Conservation (phyloP, 2,888 invertebrate genomes). For the Lomographa bimaculata region DNA sequence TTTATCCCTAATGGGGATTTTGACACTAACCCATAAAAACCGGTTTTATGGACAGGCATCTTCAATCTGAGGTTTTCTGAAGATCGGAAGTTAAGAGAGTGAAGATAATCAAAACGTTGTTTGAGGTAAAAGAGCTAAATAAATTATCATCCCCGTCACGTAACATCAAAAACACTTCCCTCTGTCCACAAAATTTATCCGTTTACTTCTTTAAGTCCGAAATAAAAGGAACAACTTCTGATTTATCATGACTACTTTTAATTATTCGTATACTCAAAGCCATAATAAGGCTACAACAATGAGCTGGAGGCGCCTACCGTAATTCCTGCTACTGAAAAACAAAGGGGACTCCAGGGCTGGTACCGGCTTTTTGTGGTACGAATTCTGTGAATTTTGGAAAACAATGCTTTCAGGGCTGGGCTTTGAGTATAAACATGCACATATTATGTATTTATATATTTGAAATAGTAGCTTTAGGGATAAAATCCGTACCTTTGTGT, state of each 20-base stretch:
- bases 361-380: slow-evolving; percentile 5
- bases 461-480: no score
- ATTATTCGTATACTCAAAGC: slow-evolving; percentile 23
- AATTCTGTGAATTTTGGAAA: slow-evolving; percentile 1
- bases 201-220: slow-evolving; percentile 6
- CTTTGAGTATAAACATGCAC: no score
- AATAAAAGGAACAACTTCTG: slow-evolving; percentile 15
- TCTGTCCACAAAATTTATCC: background rate
- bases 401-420: slow-evolving; percentile 6
- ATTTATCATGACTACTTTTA: slow-evolving; percentile 22
- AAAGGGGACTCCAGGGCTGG: slow-evolving; percentile 13
- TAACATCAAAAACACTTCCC: background rate
- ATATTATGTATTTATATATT: no score
- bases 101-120: no score
- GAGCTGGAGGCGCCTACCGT: slow-evolving; percentile 18
- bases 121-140: no score
- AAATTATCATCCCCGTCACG: no score
- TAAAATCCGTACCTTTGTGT: no score
- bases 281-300: slow-evolving; percentile 27
- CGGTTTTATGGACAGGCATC: no score
- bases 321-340: slow-evolving; percentile 14
- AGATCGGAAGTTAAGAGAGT: no score
- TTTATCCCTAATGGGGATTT: no score
- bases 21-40: no score
- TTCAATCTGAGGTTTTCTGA: no score